Evolutionary conservation across 30 jellyfish, hydroid and myxozoan genomes (phyloP), one percentile per base, ranked within the genome.

Genomic region (Cassiopea andromeda): DNA sequence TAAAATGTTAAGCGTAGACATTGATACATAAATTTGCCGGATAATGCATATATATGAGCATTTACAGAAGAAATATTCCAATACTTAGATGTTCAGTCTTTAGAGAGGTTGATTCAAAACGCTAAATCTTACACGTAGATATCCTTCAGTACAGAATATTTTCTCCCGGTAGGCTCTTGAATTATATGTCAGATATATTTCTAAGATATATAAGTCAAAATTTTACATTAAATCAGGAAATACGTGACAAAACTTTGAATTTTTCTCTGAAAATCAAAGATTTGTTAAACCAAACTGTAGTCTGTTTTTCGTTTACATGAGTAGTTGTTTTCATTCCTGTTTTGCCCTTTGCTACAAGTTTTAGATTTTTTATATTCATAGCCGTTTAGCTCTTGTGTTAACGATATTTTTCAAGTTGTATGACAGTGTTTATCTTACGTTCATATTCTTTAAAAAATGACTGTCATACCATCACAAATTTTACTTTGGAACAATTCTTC

Each of bases 381-480:
- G 58, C 82, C 58, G 82, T 54, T 73, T 38, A 73, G 82, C 82
- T 73, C 87, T 77, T 5, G 6, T 77, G 87, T 46, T 47, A 58
- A 17, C 45, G 87, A 77, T 77, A 69, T 58, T 77, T 77, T 48
- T 44, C 87, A 77, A 58, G 77, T 77, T 77, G 87, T 47, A 48
- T 47, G 4, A 77, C 72, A 5, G 74, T 16, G 72, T 48, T 77
- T 58, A 47, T 27, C 87, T 77, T 77, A 48, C 74, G 74, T 77
- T 47, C 87, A 47, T 77, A 47, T 77, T 77, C 76, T 47, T 54
- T 75, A n/a, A n/a, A n/a, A 73, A 72, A 85, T 75, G 87, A 58
- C 71, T 85, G 86, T 78, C 71, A 69, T 73, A 69, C 48, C 76
- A 54, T 48, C 89, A 69, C n/a, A 83, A 83, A 60, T 81, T 54